A percentile compares a stretch with the other conserved stretches of the same genome.
Evolutionary conservation across 1,140 invertebrate genomes (phyloP).

Genomic region (Acyrthosiphon pisum): DNA sequence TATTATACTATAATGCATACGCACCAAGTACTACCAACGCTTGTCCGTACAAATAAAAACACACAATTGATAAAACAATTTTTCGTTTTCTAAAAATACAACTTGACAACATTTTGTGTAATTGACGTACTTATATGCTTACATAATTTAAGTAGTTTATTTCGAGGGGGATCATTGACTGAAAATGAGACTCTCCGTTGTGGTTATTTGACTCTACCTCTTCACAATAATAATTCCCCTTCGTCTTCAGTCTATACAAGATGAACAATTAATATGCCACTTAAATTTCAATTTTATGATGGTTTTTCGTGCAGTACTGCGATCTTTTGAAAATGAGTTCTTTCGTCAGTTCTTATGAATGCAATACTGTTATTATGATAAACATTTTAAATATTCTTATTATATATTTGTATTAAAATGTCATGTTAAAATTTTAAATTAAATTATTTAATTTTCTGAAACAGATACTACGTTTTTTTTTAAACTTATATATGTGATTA

Average conservation of each 20-base stretch:
- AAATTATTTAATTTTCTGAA: background rate
- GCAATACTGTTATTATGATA: background rate
- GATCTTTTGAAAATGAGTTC: background rate
- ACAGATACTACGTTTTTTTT: background rate
- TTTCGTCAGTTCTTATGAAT: background rate
- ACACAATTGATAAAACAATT: background rate
- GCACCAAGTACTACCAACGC: background rate
- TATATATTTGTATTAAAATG: background rate
- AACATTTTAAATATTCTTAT: background rate
- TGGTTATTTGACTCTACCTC: background rate
- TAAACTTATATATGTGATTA: background rate
- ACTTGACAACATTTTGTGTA: background rate
- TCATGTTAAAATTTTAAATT: background rate
- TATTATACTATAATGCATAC: background rate
- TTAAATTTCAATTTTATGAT: background rate
- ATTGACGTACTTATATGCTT: conserved; percentile 27
- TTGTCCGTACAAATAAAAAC: background rate
- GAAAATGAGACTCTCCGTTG: background rate
- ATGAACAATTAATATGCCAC: background rate
- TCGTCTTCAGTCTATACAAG: background rate
- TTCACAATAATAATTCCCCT: background rate
- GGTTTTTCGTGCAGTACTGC: background rate
- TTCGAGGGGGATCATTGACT: conserved; percentile 36
- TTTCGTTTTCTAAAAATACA: background rate
- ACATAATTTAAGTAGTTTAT: conserved; percentile 22